A percentile compares a stretch with the other conserved stretches of the same genome.
Conservation (phyloP, 2,888 invertebrate genomes). For the Cyrtodaria siliqua region DNA sequence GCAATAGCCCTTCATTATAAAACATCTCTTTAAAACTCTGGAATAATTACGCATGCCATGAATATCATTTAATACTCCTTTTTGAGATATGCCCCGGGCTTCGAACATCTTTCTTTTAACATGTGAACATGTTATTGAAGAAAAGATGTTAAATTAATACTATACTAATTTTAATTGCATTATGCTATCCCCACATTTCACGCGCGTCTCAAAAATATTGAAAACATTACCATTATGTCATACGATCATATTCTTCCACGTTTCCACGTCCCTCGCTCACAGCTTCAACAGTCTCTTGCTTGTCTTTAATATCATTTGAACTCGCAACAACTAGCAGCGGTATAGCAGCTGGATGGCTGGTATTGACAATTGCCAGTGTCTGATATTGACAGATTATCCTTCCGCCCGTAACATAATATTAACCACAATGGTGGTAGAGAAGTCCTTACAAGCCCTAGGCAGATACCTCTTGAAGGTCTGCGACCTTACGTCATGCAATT, state of each 20-base stretch:
- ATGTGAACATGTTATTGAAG: too few species aligned
- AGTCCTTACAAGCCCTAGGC: too few species aligned
- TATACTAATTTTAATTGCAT: conserved; percentile 10
- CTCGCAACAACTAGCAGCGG: neutral
- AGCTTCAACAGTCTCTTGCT: neutral
- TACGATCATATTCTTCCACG: neutral
- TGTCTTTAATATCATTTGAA: neutral
- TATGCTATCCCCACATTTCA: neutral
- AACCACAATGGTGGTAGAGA: too few species aligned
- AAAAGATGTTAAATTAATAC: neutral
- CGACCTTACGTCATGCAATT: too few species aligned
- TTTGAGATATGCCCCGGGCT: too few species aligned
- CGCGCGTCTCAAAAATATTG: neutral
- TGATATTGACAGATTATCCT: conserved; percentile 30
- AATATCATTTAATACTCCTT: too few species aligned
- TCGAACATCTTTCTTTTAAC: too few species aligned
- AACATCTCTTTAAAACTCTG: too few species aligned
- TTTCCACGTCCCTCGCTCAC: neutral
- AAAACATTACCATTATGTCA: conserved; percentile 8
- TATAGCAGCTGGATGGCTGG: conserved; percentile 11
- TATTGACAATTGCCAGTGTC: neutral
- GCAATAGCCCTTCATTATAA: too few species aligned
- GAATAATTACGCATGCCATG: too few species aligned
- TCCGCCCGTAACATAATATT: neutral
- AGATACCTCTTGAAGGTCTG: too few species aligned